Evolutionary conservation across 2,113 vertebrate species (phyloP).

Genomic region (Apus apus): DNA sequence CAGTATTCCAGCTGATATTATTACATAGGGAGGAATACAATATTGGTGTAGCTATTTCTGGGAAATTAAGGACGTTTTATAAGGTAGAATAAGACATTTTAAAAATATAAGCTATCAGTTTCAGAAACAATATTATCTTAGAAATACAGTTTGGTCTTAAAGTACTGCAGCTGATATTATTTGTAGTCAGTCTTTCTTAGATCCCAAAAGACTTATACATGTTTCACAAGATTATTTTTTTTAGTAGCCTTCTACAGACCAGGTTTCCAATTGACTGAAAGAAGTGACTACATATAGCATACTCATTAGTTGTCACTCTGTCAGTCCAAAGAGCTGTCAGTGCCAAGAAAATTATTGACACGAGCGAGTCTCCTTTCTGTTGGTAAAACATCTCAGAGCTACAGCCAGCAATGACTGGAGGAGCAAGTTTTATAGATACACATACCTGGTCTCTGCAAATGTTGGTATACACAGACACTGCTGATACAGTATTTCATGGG

Average conservation of each 20-base stretch:
- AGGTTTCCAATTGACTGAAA: background rate
- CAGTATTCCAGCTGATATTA: background rate
- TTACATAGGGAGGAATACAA: background rate
- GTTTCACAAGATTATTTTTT: background rate
- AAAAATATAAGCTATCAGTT: background rate
- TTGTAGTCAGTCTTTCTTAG: background rate
- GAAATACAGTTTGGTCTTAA: background rate
- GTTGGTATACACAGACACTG: background rate
- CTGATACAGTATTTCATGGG: background rate
- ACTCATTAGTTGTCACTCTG: background rate
- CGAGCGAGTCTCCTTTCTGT: background rate
- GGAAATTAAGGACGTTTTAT: background rate
- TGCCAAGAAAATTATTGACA: background rate
- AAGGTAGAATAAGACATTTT: background rate
- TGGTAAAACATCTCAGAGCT: background rate
- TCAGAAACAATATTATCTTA: background rate
- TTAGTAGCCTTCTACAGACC: background rate
- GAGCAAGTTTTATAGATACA: background rate
- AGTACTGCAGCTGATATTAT: background rate
- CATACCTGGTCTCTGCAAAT: accelerated
- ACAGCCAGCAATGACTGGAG: background rate
- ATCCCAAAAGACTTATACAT: background rate
- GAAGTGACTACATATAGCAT: background rate
- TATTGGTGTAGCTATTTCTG: background rate
- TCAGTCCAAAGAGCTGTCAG: background rate